Base-by-base conservation (phyloP, 2,797 vertebrate species). In the Danio aesculapii region DNA sequence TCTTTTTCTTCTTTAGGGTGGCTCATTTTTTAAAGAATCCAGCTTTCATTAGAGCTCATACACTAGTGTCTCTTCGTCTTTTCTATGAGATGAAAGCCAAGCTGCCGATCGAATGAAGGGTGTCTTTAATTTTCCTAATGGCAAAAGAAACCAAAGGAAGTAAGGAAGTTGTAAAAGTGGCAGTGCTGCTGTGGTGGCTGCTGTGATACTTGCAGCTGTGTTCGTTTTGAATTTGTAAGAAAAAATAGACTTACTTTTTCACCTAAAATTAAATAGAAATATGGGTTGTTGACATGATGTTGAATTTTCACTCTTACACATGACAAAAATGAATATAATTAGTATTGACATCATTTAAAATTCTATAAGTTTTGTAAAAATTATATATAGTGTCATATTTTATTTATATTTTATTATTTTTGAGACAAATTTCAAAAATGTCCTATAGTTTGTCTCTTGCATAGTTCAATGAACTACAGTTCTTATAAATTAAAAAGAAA, bases 21-120 rank as follows among this genome's bases (percentile, higher is more conserved):
- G 61, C 86, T 85, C 46, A 53, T 84, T 80, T 81, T 83, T 83
- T 68, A 17, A 12, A 70, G 59, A 81, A 83, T 84, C 79, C 69
- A 70, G 81, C 83, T 91, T 86, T 88, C 71, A 88, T 86, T 85
- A 83, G 41, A 69, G 86, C 77, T 79, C 71, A 86, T 63, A 47
- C 67, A 46, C 53, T 85, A 46, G 61, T 86, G 7, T 76, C 46
- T 83, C 62, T 30, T 73, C 46, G 47, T 75, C 62, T 67, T 71
- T 50, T 44, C 12, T 69, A 53, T 62, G 75, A 80, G 61, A 79
- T 53, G 70, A 82, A 72, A 76, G 76, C 41, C 76, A 72, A 59
- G 62, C 74, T 84, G 53, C 63, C 82, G 41, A 82, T 88, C 66
- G 12, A 75, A 85, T 71, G 19, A 68, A 76, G 67, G 59, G 63